Base-by-base conservation (phyloP, 2,888 invertebrate genomes). In the Lathronympha strigana region DNA sequence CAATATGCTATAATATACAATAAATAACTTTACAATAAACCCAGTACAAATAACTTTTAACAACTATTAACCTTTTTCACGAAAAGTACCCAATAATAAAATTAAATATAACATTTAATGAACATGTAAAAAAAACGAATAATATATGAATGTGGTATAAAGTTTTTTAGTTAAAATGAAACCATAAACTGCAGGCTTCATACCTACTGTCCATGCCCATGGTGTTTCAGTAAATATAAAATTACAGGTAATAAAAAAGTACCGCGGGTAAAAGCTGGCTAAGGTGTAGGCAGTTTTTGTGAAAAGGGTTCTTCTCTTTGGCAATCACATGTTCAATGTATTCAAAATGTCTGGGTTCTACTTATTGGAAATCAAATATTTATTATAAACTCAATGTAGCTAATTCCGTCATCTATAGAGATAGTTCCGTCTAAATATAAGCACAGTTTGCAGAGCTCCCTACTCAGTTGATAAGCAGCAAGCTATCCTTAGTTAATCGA, bases 171-270 rank as follows among this genome's bases (percentile, higher is more conserved):
- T 38, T 47, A 47, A 64, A 64, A 76, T 77, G 80, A 78, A 80
- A 81, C 80, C 79, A 80, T 86, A 85, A 85, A 81, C 76, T 82
- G 80, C 78, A 78, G 61, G 55, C 60, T 58, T 58, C 31, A 23
- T 57, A 57, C 58, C 73, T 71, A 75, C 74, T 76, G 74, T 80
- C 77, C 77, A 78, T 77, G 77, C 79, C 78, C 77, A 78, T 78
- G 78, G 79, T 80, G 79, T 82, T 84, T 84, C 80, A 78, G 80
- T 83, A 80, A 84, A 81, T 86, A 86, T 88, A 83, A 86, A 88
- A 88, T 86, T 85, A 86, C 84, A 78, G 80, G 81, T 82, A 81
- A 82, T 87, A 87, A 87, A 87, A n/a, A 81, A 76, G 71, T 73
- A 76, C 79, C 83, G 79, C 79, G 28, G 33, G 28, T 50, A 50